Conservation (phyloP, 2,888 invertebrate species). For the Blastobasis adustella region DNA sequence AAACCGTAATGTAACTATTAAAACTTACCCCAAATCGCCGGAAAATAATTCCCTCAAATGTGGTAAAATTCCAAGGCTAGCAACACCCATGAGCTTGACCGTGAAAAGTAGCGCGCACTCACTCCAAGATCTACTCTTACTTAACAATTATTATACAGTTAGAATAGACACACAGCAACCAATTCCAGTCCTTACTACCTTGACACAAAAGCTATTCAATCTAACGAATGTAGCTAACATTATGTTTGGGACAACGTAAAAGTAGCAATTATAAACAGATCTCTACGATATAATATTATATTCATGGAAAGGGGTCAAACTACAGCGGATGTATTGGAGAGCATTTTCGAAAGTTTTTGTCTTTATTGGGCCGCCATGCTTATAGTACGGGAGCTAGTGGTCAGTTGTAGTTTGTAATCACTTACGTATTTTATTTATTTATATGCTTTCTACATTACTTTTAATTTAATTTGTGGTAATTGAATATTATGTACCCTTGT, state of each 20-base stretch:
- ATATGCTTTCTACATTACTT: too few species aligned
- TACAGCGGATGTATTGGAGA: neutral
- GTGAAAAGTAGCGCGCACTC: slow-evolving; percentile 61
- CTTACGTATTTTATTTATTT: too few species aligned
- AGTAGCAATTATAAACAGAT: slow-evolving; percentile 19
- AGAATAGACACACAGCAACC: slow-evolving; percentile 2
- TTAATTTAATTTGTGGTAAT: too few species aligned
- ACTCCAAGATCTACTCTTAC: slow-evolving; percentile 9
- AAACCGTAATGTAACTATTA: too few species aligned
- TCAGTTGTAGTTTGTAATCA: too few species aligned
- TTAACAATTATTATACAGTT: slow-evolving; percentile 9
- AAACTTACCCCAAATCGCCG: too few species aligned
- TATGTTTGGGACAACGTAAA: slow-evolving; percentile 3
- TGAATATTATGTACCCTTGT: too few species aligned
- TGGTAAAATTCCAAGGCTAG: slow-evolving; percentile 23
- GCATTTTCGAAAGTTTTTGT: slow-evolving; percentile 8
- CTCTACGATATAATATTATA: slow-evolving; percentile 17
- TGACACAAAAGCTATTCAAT: too few species aligned
- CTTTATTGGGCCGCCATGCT: neutral
- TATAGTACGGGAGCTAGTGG: neutral
- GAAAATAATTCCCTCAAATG: slow-evolving; percentile 10
- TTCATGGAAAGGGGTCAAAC: slow-evolving; percentile 4
- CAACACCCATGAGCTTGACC: slow-evolving; percentile 61
- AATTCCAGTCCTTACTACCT: slow-evolving; percentile 23
- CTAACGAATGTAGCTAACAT: too few species aligned